Evolutionary conservation across 1,140 invertebrate genomes (phyloP), one percentile per base, ranked within the genome.

Genomic region (Drosophila paulistorum): DNA sequence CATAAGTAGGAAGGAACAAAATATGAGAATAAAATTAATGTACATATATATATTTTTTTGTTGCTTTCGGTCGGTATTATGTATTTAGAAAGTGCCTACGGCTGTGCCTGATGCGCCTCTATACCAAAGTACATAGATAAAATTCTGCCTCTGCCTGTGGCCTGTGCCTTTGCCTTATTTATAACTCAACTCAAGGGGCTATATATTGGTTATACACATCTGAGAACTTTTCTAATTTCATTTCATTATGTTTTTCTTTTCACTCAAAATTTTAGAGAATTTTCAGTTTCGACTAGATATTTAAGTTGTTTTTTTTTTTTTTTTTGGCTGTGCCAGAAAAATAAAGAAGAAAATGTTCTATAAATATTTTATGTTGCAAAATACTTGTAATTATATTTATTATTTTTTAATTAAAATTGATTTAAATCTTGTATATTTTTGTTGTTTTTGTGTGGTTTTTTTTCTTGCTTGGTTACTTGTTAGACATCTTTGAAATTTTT

Each of bases 301-400:
- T 51, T 51, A 68, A 67, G 65, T 59, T 75, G 48, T 14, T 74
- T 65, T 66, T 37, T 37, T 35, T n/a, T n/a, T 35, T 20, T 71
- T 68, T 66, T 67, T 71, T 82, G 79, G 74, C 74, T 62, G 51
- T 77, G 80, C 79, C 77, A 81, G 45, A 65, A 85, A 86, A 48
- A 51, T 51, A 51, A 51, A 55, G 30, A 55, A 65, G 66, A 81
- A 84, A 87, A 89, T 87, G 80, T 67, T 84, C 77, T 87, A 84
- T 81, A 89, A 74, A 87, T 87, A 87, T 87, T 79, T 81, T 59
- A 81, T 84, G 68, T 89, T 87, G 84, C 84, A 89, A 87, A 87
- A 89, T 89, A 87, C 77, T 89, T 89, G 84, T 81, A 84, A 87
- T 89, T 89, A 70, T 77, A 82, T 84, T 85, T 82, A 81, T 78